These are phyloP conservation scores for Formica aserva DNA, from an alignment of 2,888 invertebrate species.

Conservation along the genomic window DNA sequence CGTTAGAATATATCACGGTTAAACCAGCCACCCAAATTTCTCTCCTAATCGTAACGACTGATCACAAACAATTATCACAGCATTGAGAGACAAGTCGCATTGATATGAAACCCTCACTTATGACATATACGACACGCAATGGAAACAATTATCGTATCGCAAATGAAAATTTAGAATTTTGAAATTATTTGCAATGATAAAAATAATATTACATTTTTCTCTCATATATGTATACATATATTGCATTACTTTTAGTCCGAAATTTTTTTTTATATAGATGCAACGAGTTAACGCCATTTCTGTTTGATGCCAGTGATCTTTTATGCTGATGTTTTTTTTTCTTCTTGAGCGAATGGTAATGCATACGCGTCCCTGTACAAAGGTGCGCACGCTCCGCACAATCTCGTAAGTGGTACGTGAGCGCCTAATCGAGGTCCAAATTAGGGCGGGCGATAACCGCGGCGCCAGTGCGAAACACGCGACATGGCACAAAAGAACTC, in stretches of 20 bases:
- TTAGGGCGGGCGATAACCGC: constrained; percentile 76
- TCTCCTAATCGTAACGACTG: constrained; percentile 33
- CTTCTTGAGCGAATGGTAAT: neutral
- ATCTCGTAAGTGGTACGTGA: constrained; percentile 55
- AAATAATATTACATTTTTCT: neutral
- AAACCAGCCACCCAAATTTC: constrained; percentile 43
- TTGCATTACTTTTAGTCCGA: neutral
- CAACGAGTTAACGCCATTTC: neutral
- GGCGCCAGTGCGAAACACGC: constrained; percentile 72
- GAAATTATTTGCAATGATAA: neutral
- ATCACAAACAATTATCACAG: constrained; percentile 35
- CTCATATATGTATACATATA: neutral
- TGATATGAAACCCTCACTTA: neutral
- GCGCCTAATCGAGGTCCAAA: constrained; percentile 72
- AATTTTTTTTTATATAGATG: constrained; percentile 7
- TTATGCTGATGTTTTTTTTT: constrained; percentile 8
- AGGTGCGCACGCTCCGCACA: constrained; percentile 46
- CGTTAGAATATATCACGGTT: constrained; percentile 64
- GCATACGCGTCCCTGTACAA: constrained; percentile 36
- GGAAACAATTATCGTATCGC: neutral
- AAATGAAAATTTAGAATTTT: neutral
- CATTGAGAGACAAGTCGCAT: neutral
- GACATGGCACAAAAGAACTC: constrained; percentile 69
- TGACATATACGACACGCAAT: neutral
- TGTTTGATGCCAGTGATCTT: neutral